A percentile compares a stretch with the other conserved stretches of the same genome.
Conservation (phyloP, 37 sponge, comb jelly and placozoan genomes). For the Halisarca cf. caerulea region DNA sequence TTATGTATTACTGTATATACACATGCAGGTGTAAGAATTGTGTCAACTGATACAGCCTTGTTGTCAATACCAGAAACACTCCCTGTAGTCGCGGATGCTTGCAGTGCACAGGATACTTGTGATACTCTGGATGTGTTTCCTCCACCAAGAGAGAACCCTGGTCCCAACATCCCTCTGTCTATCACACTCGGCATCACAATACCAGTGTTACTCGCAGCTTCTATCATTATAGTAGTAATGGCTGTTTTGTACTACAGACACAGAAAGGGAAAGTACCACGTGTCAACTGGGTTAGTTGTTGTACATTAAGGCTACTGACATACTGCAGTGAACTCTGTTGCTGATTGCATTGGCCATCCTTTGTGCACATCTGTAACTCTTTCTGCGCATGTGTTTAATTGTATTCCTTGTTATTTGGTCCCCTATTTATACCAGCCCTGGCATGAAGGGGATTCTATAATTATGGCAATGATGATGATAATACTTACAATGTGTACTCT, state of each 20-base stretch:
- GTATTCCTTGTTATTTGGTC: too few relatives aligned
- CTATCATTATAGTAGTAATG: background rate
- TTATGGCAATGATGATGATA: too few relatives aligned
- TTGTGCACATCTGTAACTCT: too few relatives aligned
- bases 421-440: too few relatives aligned
- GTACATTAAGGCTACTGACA: too few relatives aligned
- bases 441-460: too few relatives aligned
- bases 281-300: conserved; percentile 4
- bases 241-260: background rate
- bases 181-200: background rate
- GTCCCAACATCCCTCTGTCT: background rate
- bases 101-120: background rate
- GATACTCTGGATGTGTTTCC: background rate
- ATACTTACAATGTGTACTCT: too few relatives aligned
- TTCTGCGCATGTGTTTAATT: too few relatives aligned
- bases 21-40: background rate
- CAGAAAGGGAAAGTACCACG: background rate
- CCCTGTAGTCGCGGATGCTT: background rate
- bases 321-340: too few relatives aligned
- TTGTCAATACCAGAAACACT: background rate
- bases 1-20: background rate
- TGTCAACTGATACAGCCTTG: background rate
- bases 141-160: background rate
- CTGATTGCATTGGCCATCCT: too few relatives aligned
- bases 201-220: background rate